Base-by-base conservation (phyloP, 2,113 vertebrate species). In the Vombatus ursinus region DNA sequence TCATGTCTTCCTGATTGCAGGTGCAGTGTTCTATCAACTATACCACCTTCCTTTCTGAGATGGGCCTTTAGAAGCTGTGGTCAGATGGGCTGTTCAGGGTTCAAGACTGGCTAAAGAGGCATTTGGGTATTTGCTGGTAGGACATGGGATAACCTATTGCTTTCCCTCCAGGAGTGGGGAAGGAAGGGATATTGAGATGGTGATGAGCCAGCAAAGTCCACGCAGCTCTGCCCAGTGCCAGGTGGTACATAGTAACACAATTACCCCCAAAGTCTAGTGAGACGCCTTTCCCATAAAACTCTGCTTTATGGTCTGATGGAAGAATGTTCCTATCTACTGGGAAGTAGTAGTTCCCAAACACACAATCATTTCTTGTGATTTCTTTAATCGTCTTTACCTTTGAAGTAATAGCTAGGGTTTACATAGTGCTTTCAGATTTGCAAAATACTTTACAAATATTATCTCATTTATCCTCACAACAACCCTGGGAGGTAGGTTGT, bases 301-400 rank as follows among this genome's bases (percentile, higher is more conserved):
- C 54, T 57, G 24, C 47, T 50, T 49, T 24, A 26, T 8, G 84
- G 54, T n/a, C 52, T 22, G 24, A 47, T 12, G 0, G 54, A 53
- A 12, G 6, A 14, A 57, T 37, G 37, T 54, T 77, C 0, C 0
- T 50, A 52, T 26, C 91, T 23, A 77, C 92, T 19, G 91, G 48
- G 37, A 84, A 77, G 61, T 52, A 92, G 28, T 93, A 68, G 91
- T 89, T 93, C 95, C 77, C 50, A 90, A 37, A 51, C 5, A 92
- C 91, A 95, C 50, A 93, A 61, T 93, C 48, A 26, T 0, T 50
- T 96, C 95, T 90, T 77, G 37, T 90, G 52, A 51, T 25, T 53
- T 48, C 47, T n/a, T 90, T 23, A 26, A 28, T 84, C 26, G 19
- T 57, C 90, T 93, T 93, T 53, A 91, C 50, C 57, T 90, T 3